Percentiles rank a stretch among this genome's conserved stretches.
These are phyloP conservation scores for Ferdinandea cuprea DNA, from an alignment of 2,888 invertebrate genomes.

Conservation along the genomic window DNA sequence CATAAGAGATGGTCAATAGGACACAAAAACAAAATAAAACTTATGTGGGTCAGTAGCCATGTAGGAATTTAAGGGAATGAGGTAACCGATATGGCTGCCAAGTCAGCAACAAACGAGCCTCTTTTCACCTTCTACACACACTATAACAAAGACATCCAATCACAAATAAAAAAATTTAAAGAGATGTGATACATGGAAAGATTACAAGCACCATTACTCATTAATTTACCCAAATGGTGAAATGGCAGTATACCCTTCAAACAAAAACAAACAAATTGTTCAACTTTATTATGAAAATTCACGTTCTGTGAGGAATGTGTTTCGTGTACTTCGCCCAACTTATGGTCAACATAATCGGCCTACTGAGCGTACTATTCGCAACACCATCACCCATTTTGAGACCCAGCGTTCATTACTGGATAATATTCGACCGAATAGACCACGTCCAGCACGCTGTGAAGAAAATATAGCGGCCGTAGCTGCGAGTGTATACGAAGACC, in stretches of 20 bases:
- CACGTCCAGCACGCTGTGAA: too few relatives aligned
- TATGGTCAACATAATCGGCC: too few relatives aligned
- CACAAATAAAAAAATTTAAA: not conserved
- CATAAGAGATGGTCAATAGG: slow-evolving; percentile 19
- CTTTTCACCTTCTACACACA: slow-evolving; percentile 2
- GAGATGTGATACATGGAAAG: not conserved
- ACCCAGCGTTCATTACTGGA: too few relatives aligned
- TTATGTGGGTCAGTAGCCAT: slow-evolving; percentile 44
- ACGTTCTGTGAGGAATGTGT: too few relatives aligned
- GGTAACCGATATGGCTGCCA: slow-evolving; percentile 14
- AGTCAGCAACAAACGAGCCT: slow-evolving; percentile 5
- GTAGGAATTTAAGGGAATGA: slow-evolving; percentile 36
- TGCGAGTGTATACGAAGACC: too few relatives aligned
- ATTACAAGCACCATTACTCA: slow-evolving; percentile 3
- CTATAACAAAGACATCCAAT: slow-evolving; percentile 14
- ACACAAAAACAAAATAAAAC: not conserved
- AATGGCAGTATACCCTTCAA: not conserved
- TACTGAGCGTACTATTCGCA: too few relatives aligned
- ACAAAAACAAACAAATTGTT: not conserved
- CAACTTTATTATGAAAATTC: too few relatives aligned
- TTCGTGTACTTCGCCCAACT: too few relatives aligned
- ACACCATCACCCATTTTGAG: too few relatives aligned
- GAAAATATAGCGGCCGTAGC: too few relatives aligned
- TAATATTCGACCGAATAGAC: too few relatives aligned
- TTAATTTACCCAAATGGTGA: not conserved